Conservation (phyloP, 2,888 invertebrate species). For the Leptodirus hochenwartii region DNA sequence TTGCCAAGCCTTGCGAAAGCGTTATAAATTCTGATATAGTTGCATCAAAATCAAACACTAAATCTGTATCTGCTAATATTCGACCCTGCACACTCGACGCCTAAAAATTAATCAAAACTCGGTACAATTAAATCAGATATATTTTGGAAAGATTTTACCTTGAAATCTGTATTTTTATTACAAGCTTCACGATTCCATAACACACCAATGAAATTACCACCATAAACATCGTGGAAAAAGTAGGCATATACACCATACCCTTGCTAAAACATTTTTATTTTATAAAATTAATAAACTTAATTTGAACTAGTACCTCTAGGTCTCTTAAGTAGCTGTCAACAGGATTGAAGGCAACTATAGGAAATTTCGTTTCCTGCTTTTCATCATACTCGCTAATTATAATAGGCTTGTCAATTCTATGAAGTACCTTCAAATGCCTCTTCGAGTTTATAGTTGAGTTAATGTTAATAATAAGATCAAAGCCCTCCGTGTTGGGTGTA, state of each 20-base stretch:
- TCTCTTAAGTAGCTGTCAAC: constrained; percentile 51
- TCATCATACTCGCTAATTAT: constrained; percentile 9
- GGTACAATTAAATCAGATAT: constrained; percentile 5
- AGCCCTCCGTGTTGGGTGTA: constrained; percentile 44
- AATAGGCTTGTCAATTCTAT: constrained; percentile 7
- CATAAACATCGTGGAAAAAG: constrained; percentile 79
- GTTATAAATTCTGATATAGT: neutral
- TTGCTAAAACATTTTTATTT: constrained; percentile 29
- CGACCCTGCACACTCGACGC: constrained; percentile 2
- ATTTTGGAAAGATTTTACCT: constrained; percentile 33
- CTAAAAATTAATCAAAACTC: constrained; percentile 9
- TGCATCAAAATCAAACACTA: neutral
- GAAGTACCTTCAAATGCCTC: constrained; percentile 27
- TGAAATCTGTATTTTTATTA: constrained; percentile 46
- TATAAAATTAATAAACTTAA: constrained; percentile 5
- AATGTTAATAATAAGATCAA: constrained; percentile 58
- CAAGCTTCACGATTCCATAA: constrained; percentile 59
- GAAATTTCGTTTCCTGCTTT: constrained; percentile 30
- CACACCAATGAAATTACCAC: constrained; percentile 71
- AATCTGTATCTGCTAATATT: neutral
- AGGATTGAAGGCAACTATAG: constrained; percentile 62
- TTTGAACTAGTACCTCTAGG: constrained; percentile 41
- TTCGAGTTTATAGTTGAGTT: constrained; percentile 28
- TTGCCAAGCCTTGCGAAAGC: too few species aligned
- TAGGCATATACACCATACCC: constrained; percentile 60